Conservation (phyloP, 2,113 vertebrate species). For the Cyanoderma ruficeps region DNA sequence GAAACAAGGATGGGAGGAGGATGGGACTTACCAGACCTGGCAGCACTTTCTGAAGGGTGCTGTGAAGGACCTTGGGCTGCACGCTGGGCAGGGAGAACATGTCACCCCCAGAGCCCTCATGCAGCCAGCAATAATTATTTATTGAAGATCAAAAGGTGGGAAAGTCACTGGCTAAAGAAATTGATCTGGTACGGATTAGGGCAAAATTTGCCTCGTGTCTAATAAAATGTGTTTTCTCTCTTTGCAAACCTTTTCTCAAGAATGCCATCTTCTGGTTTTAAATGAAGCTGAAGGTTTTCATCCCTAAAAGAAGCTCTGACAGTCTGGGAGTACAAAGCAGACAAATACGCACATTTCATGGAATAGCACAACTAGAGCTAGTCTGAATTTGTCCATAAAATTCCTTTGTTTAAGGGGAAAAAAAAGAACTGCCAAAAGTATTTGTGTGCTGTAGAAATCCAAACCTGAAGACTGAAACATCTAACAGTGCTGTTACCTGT, state of each 20-base stretch:
- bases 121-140: background rate
- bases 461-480: too few relatives aligned
- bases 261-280: constrained; percentile 44
- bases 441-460: background rate
- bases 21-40: constrained; percentile 30
- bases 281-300: background rate
- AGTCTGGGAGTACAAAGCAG: background rate
- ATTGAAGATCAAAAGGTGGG: background rate
- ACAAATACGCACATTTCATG: too few relatives aligned
- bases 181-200: background rate
- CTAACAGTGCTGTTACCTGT: rapidly evolving
- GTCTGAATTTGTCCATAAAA: background rate
- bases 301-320: background rate
- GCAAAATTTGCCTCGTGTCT: background rate
- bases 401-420: background rate
- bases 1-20: background rate
- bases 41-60: constrained; percentile 64
- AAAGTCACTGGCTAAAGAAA: background rate
- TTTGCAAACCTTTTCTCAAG: constrained; percentile 22
- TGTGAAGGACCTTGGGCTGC: constrained; percentile 60
- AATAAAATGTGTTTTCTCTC: background rate
- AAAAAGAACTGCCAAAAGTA: background rate
- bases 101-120: rapidly evolving
- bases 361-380: background rate
- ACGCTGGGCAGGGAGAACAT: background rate